phyloP scores from a whole-genome alignment of 2,797 vertebrate species.

The Pagetopsis macropterus region DNA sequence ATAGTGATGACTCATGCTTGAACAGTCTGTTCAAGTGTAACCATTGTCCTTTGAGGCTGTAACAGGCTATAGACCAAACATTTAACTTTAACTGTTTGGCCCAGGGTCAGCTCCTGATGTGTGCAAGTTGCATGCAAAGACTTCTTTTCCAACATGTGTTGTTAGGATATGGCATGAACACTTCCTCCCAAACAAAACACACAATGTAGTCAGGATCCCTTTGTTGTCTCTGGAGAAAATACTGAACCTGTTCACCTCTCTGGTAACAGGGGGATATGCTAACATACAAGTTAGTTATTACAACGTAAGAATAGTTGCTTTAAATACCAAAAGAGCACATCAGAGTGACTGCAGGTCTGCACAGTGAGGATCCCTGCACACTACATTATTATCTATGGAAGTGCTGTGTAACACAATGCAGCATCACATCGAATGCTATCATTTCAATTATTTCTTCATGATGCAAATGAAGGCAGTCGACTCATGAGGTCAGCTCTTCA shows the following conservation, averaged over 20 bases:
- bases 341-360: not conserved
- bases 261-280: not conserved
- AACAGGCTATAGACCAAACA: not conserved
- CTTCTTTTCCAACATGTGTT: not conserved
- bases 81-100: not conserved
- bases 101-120: not conserved
- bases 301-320: not conserved
- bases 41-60: not conserved
- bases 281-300: not conserved
- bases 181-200: not conserved
- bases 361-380: not conserved
- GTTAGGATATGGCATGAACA: not conserved
- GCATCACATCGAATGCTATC: slow-evolving; percentile 18
- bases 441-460: slow-evolving; percentile 28
- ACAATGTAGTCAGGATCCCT: slow-evolving; percentile 1
- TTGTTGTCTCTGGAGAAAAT: not conserved
- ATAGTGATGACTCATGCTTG: not conserved
- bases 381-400: slow-evolving; percentile 11
- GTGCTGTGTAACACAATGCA: slow-evolving; percentile 7
- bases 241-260: slow-evolving; percentile 2
- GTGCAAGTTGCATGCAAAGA: not conserved
- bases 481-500: slow-evolving; percentile 19
- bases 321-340: slow-evolving; percentile 20
- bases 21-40: slow-evolving; percentile 6
- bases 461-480: slow-evolving; percentile 63